Conservation (phyloP, 2,113 vertebrate genomes). For the Clarias macrocephalus region DNA sequence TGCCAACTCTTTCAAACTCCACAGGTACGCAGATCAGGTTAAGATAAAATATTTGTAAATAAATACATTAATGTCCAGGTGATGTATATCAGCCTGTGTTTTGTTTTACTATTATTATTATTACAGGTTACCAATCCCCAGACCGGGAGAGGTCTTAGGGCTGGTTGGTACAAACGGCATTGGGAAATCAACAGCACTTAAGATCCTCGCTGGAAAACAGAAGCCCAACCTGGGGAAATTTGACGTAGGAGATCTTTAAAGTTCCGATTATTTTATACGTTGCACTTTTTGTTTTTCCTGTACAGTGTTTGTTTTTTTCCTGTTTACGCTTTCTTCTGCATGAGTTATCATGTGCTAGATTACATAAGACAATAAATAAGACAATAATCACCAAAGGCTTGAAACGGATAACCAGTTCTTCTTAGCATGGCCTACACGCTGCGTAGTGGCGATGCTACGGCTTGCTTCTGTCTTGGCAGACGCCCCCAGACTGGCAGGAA, state of each 20-base stretch:
- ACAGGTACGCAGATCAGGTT: slow-evolving; percentile 75
- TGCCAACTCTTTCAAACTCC: slow-evolving; percentile 98
- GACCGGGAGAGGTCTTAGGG: slow-evolving; percentile 95
- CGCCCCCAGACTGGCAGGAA: slow-evolving; percentile 98
- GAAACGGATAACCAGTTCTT: background rate
- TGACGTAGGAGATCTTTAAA: slow-evolving; percentile 79
- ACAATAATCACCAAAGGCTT: background rate
- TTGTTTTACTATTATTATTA: background rate
- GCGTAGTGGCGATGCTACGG: background rate
- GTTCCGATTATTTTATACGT: background rate
- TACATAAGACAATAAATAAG: background rate
- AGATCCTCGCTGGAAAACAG: slow-evolving; percentile 97
- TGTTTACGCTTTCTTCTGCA: background rate
- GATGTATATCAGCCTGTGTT: background rate
- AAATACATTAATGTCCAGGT: background rate
- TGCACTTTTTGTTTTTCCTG: background rate
- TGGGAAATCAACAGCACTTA: slow-evolving; percentile 96
- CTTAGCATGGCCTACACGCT: background rate
- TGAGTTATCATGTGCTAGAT: background rate
- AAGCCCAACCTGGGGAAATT: slow-evolving; percentile 97
- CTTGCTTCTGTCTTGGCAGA: slow-evolving; percentile 62
- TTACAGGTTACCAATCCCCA: slow-evolving; percentile 89
- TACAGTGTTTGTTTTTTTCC: background rate
- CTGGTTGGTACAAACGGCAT: slow-evolving; percentile 98
- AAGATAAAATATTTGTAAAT: background rate